These are phyloP conservation scores for Chrysoperla carnea DNA, from an alignment of 1,140 invertebrate genomes.

Conservation along the genomic window DNA sequence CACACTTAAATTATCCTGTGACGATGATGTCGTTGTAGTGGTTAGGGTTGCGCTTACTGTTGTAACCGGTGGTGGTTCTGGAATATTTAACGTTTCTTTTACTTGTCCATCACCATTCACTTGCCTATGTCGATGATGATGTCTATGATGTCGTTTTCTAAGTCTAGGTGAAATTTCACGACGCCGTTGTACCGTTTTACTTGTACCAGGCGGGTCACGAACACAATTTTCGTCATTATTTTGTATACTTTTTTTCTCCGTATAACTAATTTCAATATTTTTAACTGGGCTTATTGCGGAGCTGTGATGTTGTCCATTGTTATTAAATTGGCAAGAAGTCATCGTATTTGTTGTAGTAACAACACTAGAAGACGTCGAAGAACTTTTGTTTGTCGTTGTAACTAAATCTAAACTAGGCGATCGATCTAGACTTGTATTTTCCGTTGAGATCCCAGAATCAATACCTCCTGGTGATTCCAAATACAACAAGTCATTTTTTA, in stretches of 20 bases:
- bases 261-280: neutral
- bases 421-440: conserved; percentile 46
- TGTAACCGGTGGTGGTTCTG: neutral
- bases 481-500: neutral
- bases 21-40: neutral
- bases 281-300: neutral
- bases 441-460: conserved; percentile 52
- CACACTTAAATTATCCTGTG: conserved; percentile 11
- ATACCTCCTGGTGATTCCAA: conserved; percentile 23
- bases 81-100: neutral
- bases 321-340: conserved; percentile 1
- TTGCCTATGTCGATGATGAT: neutral
- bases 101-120: neutral
- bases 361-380: neutral
- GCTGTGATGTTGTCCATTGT: neutral
- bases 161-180: neutral
- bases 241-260: neutral
- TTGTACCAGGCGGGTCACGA: neutral
- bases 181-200: neutral
- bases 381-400: neutral
- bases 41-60: neutral
- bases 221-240: neutral
- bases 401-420: conserved; percentile 30
- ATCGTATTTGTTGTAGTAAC: neutral
- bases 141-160: neutral